Conservation (phyloP, 2,797 vertebrate species). For the Micropoecilia bifurca region DNA sequence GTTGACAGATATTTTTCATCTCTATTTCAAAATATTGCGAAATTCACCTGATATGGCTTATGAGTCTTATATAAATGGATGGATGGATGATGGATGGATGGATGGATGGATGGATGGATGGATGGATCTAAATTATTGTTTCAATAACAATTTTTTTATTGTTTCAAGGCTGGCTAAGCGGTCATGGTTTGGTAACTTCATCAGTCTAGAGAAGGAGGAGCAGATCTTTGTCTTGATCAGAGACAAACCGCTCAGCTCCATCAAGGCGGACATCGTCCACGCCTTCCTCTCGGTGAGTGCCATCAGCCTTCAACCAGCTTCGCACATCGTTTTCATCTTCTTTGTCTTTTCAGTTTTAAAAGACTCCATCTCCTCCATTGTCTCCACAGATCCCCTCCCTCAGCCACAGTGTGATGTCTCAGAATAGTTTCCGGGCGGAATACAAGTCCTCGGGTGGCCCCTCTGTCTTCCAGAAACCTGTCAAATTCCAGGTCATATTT, state of each 20-base stretch:
- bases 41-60: too few species aligned
- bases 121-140: not conserved
- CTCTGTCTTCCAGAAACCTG: slow-evolving; percentile 95
- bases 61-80: too few species aligned
- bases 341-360: not conserved
- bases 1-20: not conserved
- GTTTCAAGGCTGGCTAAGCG: slow-evolving; percentile 88
- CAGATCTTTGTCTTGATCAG: slow-evolving; percentile 92
- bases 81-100: too few species aligned
- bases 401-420: slow-evolving; percentile 93
- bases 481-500: slow-evolving; percentile 87
- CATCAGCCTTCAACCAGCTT: not conserved
- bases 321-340: not conserved
- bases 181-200: slow-evolving; percentile 96
- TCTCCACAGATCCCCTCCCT: slow-evolving; percentile 88
- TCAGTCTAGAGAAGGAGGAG: slow-evolving; percentile 93
- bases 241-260: slow-evolving; percentile 93
- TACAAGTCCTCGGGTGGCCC: slow-evolving; percentile 91
- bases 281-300: slow-evolving; percentile 91
- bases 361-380: not conserved
- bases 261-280: slow-evolving; percentile 95
- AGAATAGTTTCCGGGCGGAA: slow-evolving; percentile 94
- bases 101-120: too few species aligned
- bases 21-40: too few species aligned
- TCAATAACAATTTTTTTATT: not conserved